Evolutionary conservation across 2,888 invertebrate species (phyloP), one percentile per base, ranked within the genome.

Genomic region (Drosophila crucigera): DNA sequence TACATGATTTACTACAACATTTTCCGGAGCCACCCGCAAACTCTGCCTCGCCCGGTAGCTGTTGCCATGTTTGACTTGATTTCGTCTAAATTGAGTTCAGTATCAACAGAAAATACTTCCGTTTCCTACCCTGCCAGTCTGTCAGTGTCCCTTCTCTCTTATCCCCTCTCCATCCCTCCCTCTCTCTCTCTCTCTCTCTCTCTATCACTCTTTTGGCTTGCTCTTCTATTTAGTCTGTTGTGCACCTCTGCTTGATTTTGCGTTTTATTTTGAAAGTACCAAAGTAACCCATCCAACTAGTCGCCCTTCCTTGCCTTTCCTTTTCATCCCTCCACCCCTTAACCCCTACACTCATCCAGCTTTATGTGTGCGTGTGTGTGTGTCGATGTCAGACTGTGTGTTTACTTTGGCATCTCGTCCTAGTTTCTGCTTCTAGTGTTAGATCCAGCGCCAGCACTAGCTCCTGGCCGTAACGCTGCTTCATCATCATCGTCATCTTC

Each of bases 61-160:
- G 78, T 79, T 88, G 80, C 87, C 91, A 86, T 88, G 91, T 88
- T 90, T 88, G 91, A 88, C 91, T 88, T 90, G 87, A 88, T 88
- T 88, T 88, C 91, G 84, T 90, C 89, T 90, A 88, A 88, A 88
- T 88, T 88, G 91, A 88, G 91, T 88, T 88, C 87, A 87, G 91
- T 87, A 87, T 87, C 91, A 87, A 87, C 87, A 90, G 87, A 90
- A 90, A 89, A 89, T 89, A 87, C 89, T 89, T 89, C 88, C 88
- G 90, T 84, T 89, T 89, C 89, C 90, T 86, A 68, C 69, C 63
- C 72, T 73, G 75, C 31, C 81, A 72, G 73, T 64, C 78, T 75
- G 78, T 73, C 82, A 78, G 78, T 75, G 55, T 74, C 60, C 75
- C 65, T 22, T 58, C 54, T 25, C 50, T 28, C 19, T 1, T 5